Evolutionary conservation across 2,888 invertebrate species (phyloP), one percentile per base, ranked within the genome.

Genomic region (Cosmia pyralina): DNA sequence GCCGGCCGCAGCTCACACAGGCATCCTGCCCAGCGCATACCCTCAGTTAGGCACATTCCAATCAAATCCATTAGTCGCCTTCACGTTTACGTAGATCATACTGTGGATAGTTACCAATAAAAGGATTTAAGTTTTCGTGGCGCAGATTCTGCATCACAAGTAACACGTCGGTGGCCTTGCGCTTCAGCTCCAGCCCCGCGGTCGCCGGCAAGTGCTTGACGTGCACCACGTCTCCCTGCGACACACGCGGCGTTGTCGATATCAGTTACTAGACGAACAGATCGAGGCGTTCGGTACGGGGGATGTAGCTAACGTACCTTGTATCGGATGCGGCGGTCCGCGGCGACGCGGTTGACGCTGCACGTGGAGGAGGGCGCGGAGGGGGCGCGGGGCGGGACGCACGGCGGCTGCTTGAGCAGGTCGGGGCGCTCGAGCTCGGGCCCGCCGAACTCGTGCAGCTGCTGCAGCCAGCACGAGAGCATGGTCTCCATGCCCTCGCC

Each of bases 111-210:
- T 84, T 89, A 96, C 97, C 99, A 84, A 99, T 97, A 88, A 99
- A 97, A 0, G 98, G 98, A 93, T 99, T 99, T 50, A 99, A 95
- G 92, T 99, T 99, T 92, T 99, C 99, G 92, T 99, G 98, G 0
- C 99, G 97, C 82, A 99, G 94, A 55, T 98, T 98, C 91, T 99
- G 98, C 87, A 99, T 97, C 93, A 97, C 97, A 60, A 98, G 97
- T 75, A 98, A 94, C 62, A 98, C 96, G 90, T 98, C 98, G 94
- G 98, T 97, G 2, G 98, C 97, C 92, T 98, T 98, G 76, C 97
- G 97, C 89, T 98, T 98, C 86, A 99, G 96, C 92, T 99, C 98
- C 79, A 98, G 97, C 2, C 95, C 91, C 0, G 94, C 93, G 22
- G 94, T 93, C 72, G 97, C 94, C 46, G 97, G 97, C 72, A 99